phyloP scores from a whole-genome alignment of 2,888 invertebrate species.

The Toxonevra muliebris region DNA sequence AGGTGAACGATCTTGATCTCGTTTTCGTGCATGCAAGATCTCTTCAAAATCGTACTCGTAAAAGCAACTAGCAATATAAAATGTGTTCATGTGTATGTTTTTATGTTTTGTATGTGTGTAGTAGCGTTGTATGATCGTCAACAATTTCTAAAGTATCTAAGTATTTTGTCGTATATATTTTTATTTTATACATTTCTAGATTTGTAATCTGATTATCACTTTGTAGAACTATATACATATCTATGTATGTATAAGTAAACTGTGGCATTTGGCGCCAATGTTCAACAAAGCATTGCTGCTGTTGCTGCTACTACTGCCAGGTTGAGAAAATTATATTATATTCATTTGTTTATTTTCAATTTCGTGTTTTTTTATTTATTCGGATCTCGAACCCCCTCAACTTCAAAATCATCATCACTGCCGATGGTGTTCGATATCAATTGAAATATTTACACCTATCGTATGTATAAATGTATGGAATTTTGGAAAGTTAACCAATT shows the following conservation, averaged over 20 bases:
- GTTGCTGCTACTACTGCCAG: background rate
- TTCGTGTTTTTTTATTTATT: background rate
- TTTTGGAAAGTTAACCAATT: too few species aligned
- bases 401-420: background rate
- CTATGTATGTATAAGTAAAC: background rate
- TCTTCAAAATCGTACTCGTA: background rate
- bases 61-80: too few species aligned
- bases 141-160: background rate
- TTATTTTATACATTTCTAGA: background rate
- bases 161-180: background rate
- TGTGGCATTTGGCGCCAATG: background rate
- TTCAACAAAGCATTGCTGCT: background rate
- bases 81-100: background rate
- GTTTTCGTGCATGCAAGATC: constrained; percentile 12
- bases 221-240: background rate
- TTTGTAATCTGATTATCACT: constrained; percentile 20
- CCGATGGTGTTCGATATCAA: constrained; percentile 14
- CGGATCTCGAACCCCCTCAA: background rate
- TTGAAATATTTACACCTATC: constrained; percentile 10
- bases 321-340: background rate
- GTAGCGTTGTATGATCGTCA: background rate
- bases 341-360: background rate
- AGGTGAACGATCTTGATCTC: constrained; percentile 31
- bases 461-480: background rate
- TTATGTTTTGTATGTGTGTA: background rate